Base-by-base conservation (phyloP, 2,888 invertebrate genomes). In the Pogonocherus hispidulus region DNA sequence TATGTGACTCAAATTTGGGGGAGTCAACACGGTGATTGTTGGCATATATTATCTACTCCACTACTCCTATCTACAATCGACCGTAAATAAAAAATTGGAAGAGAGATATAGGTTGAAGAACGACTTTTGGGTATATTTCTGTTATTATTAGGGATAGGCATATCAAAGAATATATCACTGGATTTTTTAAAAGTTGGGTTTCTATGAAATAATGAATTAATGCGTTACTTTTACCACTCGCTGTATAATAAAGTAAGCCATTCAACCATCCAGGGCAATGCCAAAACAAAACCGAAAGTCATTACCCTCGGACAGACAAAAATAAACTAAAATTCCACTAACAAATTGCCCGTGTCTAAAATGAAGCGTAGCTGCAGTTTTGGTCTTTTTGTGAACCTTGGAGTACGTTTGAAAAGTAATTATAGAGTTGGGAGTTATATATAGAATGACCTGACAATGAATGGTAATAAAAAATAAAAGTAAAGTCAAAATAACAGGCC, bases 341-440 rank as follows among this genome's bases (percentile, higher is more conserved):
- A 16, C 23, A 46, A 57, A 57, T 27, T 57, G 20, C 16, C 44
- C 57, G 44, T 18, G 27, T 23, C 18, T 14, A 57, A 57, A 23
- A 11, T 35, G 37, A 55, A 37, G 44, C 37, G 55, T 20, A 41
- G 35, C 5, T 56, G 37, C 23, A 57, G 8, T 46, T 27, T 44
- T 44, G 27, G 14, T 44, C 57, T 57, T 57, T 57, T 57, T 57
- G 57, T 57, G 44, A 57, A 57, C 44, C 23, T 23, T 22, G 23
- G 27, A 52, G 20, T 41, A 41, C 57, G 57, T 23, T 22, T 16
- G 46, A 44, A 44, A 18, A 41, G 44, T 57, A 57, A 57, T 57
- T 57, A 57, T 57, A 57, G 57, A 46, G 44, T 23, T 20, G 23
- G 16, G 35, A 46, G 46, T 41, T 57, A 57, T 23, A 46, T 18